Evolutionary conservation across 53 echinoderm and acorn worm species (phyloP).

Genomic region (Glandiceps talaboti): DNA sequence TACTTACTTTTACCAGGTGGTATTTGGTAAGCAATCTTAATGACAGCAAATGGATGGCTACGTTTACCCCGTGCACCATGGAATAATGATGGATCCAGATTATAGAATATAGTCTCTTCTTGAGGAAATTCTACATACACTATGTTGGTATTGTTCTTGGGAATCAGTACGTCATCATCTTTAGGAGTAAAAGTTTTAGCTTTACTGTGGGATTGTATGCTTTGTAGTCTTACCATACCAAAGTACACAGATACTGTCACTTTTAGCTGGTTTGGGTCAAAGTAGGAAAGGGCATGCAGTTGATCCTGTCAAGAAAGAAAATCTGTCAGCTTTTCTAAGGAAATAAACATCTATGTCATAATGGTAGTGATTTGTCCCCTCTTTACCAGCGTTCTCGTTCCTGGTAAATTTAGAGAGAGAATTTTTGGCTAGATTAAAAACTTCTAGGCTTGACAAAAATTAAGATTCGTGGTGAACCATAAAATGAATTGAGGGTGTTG

Average conservation of each 20-base stretch:
- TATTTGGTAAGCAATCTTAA: conserved; percentile 1
- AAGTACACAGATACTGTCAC: not conserved
- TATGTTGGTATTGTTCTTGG: not conserved
- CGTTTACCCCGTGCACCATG: not conserved
- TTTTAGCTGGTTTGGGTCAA: not conserved
- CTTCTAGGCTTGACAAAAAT: no score
- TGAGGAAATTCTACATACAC: not conserved
- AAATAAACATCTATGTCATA: no score
- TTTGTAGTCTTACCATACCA: not conserved
- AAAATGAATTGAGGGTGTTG: no score
- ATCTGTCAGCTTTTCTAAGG: no score
- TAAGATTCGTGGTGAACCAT: no score
- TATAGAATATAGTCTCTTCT: not conserved
- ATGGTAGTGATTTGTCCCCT: no score
- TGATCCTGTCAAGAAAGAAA: not conserved
- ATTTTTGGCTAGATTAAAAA: no score
- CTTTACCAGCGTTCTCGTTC: no score
- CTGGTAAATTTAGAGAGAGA: no score
- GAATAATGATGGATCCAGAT: not conserved
- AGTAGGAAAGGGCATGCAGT: not conserved
- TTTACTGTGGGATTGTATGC: not conserved
- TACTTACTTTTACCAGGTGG: not conserved
- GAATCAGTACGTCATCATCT: not conserved
- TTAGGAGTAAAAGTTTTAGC: not conserved
- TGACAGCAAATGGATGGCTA: not conserved